Evolutionary conservation across 2,113 vertebrate species (phyloP).

Genomic region (Forbesichthys agassizii): DNA sequence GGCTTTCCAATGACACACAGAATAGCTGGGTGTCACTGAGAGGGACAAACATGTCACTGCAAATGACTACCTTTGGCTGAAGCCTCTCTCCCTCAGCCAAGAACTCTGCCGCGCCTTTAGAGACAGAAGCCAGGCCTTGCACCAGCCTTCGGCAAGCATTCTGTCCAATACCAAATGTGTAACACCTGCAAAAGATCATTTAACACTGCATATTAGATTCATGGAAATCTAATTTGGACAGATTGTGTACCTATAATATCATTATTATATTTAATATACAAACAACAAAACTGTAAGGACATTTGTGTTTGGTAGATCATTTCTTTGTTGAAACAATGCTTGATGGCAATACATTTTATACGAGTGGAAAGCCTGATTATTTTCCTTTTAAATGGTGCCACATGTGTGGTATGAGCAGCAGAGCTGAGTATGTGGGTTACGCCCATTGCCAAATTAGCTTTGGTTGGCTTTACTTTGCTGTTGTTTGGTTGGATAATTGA

Average conservation of each 20-base stretch:
- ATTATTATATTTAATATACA: too few relatives aligned
- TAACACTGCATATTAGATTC: slow-evolving; percentile 10
- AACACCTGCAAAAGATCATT: slow-evolving; percentile 81
- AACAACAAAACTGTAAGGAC: too few relatives aligned
- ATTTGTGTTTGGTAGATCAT: too few relatives aligned
- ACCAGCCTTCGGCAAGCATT: slow-evolving; percentile 86
- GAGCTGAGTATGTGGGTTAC: too few relatives aligned
- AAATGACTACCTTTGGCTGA: slow-evolving; percentile 87
- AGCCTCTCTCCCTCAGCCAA: slow-evolving; percentile 86
- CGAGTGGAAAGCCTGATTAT: not conserved
- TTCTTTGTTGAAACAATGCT: too few relatives aligned
- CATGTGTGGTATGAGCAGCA: too few relatives aligned
- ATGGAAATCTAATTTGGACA: too few relatives aligned
- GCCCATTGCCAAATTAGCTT: too few relatives aligned
- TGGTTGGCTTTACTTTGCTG: too few relatives aligned
- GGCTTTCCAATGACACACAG: slow-evolving; percentile 37
- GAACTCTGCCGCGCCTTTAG: slow-evolving; percentile 88
- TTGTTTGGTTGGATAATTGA: too few relatives aligned
- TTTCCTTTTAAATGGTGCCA: too few relatives aligned
- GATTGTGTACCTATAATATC: not conserved
- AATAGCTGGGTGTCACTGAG: slow-evolving; percentile 42
- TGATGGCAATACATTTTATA: too few relatives aligned
- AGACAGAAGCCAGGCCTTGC: slow-evolving; percentile 82
- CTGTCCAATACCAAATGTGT: slow-evolving; percentile 89
- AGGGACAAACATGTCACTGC: slow-evolving; percentile 42